phyloP scores from a whole-genome alignment of 2,888 invertebrate genomes.

The Empis stercorea region DNA sequence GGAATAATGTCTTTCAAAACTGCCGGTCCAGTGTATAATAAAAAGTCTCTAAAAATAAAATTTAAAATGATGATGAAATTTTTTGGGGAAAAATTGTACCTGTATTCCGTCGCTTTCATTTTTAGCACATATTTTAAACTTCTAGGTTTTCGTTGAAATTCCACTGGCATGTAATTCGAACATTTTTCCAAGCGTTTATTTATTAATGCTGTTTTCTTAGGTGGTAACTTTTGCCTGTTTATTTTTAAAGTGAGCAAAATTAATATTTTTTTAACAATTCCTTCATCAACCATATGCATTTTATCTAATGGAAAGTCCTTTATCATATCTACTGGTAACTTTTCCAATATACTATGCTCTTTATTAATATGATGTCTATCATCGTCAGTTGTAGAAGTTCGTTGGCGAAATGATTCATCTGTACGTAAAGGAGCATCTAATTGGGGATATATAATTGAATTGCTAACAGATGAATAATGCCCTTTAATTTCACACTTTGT shows the following conservation, averaged over 20 bases:
- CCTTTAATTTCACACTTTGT: neutral
- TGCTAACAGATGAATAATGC: neutral
- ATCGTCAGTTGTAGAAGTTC: neutral
- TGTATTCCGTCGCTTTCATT: neutral
- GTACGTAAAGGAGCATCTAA: neutral
- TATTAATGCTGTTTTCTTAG: neutral
- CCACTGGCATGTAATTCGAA: neutral
- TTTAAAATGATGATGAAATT: neutral
- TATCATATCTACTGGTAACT: neutral
- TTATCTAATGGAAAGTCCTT: neutral
- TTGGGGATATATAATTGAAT: neutral
- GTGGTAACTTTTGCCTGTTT: neutral
- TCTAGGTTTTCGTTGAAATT: conserved; percentile 1
- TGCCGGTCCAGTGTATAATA: neutral
- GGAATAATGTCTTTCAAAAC: neutral
- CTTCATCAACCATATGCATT: neutral
- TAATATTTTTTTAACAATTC: neutral
- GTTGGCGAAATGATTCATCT: neutral
- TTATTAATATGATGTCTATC: neutral
- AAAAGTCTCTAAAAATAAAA: neutral
- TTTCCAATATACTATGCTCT: neutral
- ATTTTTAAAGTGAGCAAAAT: neutral
- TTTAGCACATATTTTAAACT: neutral
- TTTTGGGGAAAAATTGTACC: neutral
- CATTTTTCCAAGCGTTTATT: neutral